Evolutionary conservation across 2,113 vertebrate genomes (phyloP).

Genomic region (Chionodraco myersi): DNA sequence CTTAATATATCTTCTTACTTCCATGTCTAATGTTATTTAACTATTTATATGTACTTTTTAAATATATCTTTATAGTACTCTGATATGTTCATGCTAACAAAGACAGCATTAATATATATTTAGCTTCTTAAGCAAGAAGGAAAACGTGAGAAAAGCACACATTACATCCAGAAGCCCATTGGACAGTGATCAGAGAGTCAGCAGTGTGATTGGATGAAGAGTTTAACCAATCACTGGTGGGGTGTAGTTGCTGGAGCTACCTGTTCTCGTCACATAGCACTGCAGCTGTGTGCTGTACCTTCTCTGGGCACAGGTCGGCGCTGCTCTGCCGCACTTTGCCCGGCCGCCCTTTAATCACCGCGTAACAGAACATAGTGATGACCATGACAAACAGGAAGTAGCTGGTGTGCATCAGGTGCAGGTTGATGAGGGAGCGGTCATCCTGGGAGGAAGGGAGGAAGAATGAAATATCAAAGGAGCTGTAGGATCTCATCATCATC

Average conservation of each 20-base stretch:
- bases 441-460: slow-evolving; percentile 83
- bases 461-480: not conserved
- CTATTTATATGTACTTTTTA: too few relatives aligned
- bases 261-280: slow-evolving; percentile 71
- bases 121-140: too few relatives aligned
- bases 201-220: slow-evolving; percentile 46
- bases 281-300: slow-evolving; percentile 84
- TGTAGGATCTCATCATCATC: not conserved
- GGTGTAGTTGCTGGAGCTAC: slow-evolving; percentile 52
- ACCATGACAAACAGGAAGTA: slow-evolving; percentile 99
- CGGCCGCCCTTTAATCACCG: slow-evolving; percentile 96
- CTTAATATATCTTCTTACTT: too few relatives aligned
- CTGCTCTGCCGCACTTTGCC: slow-evolving; percentile 94
- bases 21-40: too few relatives aligned
- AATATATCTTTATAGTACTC: too few relatives aligned
- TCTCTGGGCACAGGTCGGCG: slow-evolving; percentile 93
- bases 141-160: too few relatives aligned
- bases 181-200: slow-evolving; percentile 22
- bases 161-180: not conserved
- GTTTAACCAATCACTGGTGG: slow-evolving; percentile 53
- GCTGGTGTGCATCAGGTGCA: slow-evolving; percentile 99
- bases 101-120: too few relatives aligned
- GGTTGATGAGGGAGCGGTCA: slow-evolving; percentile 97
- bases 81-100: too few relatives aligned
- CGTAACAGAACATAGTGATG: slow-evolving; percentile 99